Conservation (phyloP, 2,888 invertebrate genomes). For the Flexamia atlantica region DNA sequence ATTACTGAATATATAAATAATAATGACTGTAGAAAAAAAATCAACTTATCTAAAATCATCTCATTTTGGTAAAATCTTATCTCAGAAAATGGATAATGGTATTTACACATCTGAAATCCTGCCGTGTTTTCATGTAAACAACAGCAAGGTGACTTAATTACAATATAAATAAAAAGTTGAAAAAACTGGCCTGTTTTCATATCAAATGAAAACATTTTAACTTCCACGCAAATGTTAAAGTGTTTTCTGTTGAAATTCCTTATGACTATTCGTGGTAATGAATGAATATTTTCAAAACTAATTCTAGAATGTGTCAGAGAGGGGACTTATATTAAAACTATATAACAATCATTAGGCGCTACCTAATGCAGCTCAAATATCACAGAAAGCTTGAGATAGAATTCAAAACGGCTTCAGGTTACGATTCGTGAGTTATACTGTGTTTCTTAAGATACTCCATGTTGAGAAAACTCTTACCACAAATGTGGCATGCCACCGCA, state of each 20-base stretch:
- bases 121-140: too few relatives aligned
- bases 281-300: background rate
- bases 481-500: slow-evolving; percentile 67
- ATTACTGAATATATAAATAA: too few relatives aligned
- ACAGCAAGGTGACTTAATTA: too few relatives aligned
- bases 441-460: slow-evolving; percentile 69
- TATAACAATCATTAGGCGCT: slow-evolving; percentile 32
- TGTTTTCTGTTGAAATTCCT: background rate
- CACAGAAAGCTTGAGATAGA: slow-evolving; percentile 44
- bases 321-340: slow-evolving; percentile 18
- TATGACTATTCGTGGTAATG: background rate
- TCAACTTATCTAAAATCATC: too few relatives aligned
- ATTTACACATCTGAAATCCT: too few relatives aligned
- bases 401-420: background rate
- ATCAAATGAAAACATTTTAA: too few relatives aligned
- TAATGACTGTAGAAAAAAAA: too few relatives aligned
- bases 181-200: too few relatives aligned
- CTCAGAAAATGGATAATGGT: too few relatives aligned
- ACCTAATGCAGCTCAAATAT: background rate
- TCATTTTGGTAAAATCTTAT: too few relatives aligned
- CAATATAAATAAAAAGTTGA: too few relatives aligned
- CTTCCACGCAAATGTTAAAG: too few relatives aligned
- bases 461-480: slow-evolving; percentile 68
- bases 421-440: slow-evolving; percentile 65
- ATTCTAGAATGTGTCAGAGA: background rate